Conservation (phyloP, 2,888 invertebrate species). For the Stenoptilia bipunctidactyla region DNA sequence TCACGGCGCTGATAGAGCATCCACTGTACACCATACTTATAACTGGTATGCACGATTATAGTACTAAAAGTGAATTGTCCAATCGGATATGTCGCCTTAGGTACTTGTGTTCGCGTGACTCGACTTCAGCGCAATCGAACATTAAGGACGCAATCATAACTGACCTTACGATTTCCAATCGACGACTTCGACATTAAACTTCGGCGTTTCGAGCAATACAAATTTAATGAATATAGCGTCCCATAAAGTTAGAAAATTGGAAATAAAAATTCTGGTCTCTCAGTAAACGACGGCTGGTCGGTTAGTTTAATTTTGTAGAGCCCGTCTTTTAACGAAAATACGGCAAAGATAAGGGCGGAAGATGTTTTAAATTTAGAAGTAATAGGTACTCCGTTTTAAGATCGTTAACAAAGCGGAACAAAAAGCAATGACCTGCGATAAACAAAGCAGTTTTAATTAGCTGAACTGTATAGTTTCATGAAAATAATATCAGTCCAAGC, state of each 20-base stretch:
- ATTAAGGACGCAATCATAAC: slow-evolving; percentile 39
- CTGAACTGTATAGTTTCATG: background rate
- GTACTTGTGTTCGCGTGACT: slow-evolving; percentile 42
- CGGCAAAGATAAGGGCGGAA: background rate
- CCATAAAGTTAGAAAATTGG: background rate
- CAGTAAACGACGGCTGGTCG: background rate
- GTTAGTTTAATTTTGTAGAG: slow-evolving; percentile 1
- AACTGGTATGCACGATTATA: slow-evolving; percentile 53
- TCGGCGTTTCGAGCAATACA: slow-evolving; percentile 20
- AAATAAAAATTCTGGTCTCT: background rate
- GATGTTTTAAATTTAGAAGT: slow-evolving; percentile 1
- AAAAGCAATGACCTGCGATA: background rate
- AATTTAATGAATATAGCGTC: background rate
- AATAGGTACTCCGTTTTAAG: background rate
- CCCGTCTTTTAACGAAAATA: background rate
- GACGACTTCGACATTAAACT: slow-evolving; percentile 28
- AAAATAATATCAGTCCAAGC: background rate
- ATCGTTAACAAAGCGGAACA: background rate
- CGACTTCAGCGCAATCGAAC: slow-evolving; percentile 42
- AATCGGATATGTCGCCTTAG: slow-evolving; percentile 38
- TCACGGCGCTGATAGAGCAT: slow-evolving; percentile 56
- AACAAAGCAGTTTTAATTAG: background rate
- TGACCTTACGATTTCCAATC: slow-evolving; percentile 31
- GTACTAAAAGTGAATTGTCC: slow-evolving; percentile 59
- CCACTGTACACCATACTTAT: slow-evolving; percentile 16